Evolutionary conservation across 2,888 invertebrate genomes (phyloP), one percentile per base, ranked within the genome.

Genomic region (Cetonia aurata): DNA sequence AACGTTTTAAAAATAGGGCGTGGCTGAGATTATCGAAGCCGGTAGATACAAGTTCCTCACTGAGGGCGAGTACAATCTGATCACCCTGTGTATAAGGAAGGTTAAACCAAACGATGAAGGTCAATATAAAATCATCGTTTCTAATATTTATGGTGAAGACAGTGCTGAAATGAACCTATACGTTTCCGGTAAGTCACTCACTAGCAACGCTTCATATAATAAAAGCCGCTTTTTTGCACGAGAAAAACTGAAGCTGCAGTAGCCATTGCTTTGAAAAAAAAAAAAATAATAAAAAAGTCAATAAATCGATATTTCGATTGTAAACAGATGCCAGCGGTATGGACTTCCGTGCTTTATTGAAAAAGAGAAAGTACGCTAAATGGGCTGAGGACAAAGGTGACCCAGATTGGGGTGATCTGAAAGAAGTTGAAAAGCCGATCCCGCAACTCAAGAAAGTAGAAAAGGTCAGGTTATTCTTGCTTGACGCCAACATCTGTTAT

Each of bases 321-420:
- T 55, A 13, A 13, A 33, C 42, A 94, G 98, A 97, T 87, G 92
- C 98, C 75, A 96, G 96, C 86, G 97, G 97, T 77, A 95, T 99
- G 93, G 99, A 99, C 87, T 99, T 99, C 93, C 93, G 99, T 86
- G 93, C 97, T 74, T 94, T 99, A 94, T 89, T 99, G 79, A 98
- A 97, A 86, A 98, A 96, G 88, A 92, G 96, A 81, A 96, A 95
- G 86, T 96, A 96, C 85, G 93, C 94, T 80, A 95, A 96, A 89
- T 96, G 96, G 96, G 94, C 89, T 72, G 91, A 93, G 84, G 93
- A 96, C 77, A 94, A 98, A 78, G 93, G 92, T 66, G 96, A 97
- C 79, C 94, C 94, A 42, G 95, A 98, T 84, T 96, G 95, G 92
- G 96, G 95, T 77, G 94, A 96, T 79, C 89, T 98, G 72, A 98